phyloP scores from a whole-genome alignment of 2,113 vertebrate species.

The Ifrita kowaldi region DNA sequence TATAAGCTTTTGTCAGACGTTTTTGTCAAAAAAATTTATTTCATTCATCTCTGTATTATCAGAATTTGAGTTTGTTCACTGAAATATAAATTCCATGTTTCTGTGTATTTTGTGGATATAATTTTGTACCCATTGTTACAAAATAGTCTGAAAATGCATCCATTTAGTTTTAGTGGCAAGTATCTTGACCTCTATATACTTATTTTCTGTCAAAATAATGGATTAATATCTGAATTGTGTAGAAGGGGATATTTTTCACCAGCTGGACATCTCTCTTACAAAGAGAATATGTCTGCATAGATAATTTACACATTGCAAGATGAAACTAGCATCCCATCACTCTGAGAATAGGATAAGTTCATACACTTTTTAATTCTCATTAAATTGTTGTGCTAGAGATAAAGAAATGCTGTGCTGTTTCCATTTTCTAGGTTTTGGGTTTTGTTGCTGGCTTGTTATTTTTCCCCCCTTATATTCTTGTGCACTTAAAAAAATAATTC shows the following conservation, averaged over 20 bases:
- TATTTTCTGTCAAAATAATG: neutral
- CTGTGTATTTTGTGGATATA: neutral
- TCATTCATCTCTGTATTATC: neutral
- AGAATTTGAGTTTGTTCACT: neutral
- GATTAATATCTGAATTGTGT: neutral
- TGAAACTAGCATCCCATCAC: neutral
- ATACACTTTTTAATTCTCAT: conserved; percentile 26
- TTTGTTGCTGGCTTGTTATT: neutral
- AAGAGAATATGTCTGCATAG: neutral
- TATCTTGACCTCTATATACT: neutral
- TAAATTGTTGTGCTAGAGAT: neutral
- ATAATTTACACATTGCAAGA: neutral
- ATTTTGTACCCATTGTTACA: neutral
- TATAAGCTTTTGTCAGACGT: neutral
- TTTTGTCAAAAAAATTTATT: neutral
- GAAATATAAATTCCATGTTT: neutral
- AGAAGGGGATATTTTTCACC: neutral
- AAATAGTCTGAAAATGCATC: neutral
- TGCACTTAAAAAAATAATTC: conserved; percentile 35
- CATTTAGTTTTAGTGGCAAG: neutral
- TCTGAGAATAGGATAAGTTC: neutral
- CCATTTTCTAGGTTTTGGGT: neutral
- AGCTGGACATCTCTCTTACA: neutral
- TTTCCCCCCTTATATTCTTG: neutral
- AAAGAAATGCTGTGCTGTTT: neutral